Conservation (phyloP, 1,140 invertebrate species). For the Aphelinus atriplicis region DNA sequence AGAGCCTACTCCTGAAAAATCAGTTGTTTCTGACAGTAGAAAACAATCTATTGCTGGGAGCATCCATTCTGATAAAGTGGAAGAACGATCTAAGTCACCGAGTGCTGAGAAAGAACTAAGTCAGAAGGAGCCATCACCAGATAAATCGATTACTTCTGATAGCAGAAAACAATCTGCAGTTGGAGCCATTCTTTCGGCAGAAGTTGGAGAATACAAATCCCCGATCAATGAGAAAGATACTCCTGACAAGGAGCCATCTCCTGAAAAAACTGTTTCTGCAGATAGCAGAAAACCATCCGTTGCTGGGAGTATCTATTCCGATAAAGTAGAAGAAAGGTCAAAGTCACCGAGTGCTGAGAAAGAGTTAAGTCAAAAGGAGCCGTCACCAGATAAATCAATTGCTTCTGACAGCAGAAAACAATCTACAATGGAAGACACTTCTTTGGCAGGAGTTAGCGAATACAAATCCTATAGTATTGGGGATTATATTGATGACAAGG, state of each 20-base stretch:
- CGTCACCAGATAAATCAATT: background rate
- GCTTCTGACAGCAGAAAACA: background rate
- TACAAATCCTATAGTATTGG: conserved; percentile 20
- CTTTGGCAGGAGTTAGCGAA: background rate
- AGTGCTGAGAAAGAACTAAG: conserved; percentile 16
- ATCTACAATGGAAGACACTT: background rate
- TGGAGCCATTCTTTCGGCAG: background rate
- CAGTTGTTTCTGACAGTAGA: background rate
- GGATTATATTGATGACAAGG: conserved; percentile 28
- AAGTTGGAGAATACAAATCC: conserved; percentile 7
- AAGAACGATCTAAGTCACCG: conserved; percentile 16
- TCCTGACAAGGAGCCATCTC: conserved; percentile 17
- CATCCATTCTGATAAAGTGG: too few relatives aligned
- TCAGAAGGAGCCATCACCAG: conserved; percentile 14
- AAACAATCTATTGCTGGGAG: too few relatives aligned
- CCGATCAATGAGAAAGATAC: conserved; percentile 3
- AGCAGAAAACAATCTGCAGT: background rate
- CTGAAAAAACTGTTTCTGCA: background rate
- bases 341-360: conserved; percentile 35
- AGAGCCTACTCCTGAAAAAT: background rate
- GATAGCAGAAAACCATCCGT: too few relatives aligned
- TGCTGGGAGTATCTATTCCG: too few relatives aligned
- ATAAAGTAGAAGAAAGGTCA: conserved; percentile 1
- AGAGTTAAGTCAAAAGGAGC: background rate
- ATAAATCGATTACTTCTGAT: background rate